Evolutionary conservation across 2,888 invertebrate genomes (phyloP).

Genomic region (Spicauda simplicius): DNA sequence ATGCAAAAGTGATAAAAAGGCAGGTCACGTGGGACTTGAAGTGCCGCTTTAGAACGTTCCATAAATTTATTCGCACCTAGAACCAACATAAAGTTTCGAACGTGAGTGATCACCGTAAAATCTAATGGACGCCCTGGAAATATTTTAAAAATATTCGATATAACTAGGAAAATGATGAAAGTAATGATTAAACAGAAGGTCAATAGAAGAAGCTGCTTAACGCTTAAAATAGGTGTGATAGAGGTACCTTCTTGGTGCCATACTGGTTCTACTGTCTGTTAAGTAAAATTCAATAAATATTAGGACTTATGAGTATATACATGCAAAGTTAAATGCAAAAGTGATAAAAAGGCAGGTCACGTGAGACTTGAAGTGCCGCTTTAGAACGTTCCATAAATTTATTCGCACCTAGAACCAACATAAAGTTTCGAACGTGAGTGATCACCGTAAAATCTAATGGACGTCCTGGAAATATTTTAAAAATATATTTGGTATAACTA

Average conservation of each 20-base stretch:
- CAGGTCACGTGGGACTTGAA: neutral
- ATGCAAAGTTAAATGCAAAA: neutral
- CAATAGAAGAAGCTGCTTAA: too few relatives aligned
- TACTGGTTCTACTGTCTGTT: too few relatives aligned
- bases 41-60: conserved; percentile 16
- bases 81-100: conserved; percentile 5
- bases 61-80: conserved; percentile 1
- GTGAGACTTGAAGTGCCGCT: conserved; percentile 1
- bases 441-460: conserved; percentile 3
- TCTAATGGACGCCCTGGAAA: neutral
- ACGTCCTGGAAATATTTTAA: neutral
- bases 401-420: conserved; percentile 2
- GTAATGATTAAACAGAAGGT: too few relatives aligned
- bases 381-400: conserved; percentile 18
- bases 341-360: conserved; percentile 1
- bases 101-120: conserved; percentile 4
- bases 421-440: conserved; percentile 4
- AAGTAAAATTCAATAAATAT: too few relatives aligned
- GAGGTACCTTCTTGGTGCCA: too few relatives aligned
- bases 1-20: neutral
- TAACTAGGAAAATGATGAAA: too few relatives aligned
- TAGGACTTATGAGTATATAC: neutral
- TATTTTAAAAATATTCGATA: neutral
- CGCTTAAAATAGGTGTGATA: too few relatives aligned
- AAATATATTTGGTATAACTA: neutral